Conservation (phyloP, 23 tunicate genomes). For the Ciona savignyi region DNA sequence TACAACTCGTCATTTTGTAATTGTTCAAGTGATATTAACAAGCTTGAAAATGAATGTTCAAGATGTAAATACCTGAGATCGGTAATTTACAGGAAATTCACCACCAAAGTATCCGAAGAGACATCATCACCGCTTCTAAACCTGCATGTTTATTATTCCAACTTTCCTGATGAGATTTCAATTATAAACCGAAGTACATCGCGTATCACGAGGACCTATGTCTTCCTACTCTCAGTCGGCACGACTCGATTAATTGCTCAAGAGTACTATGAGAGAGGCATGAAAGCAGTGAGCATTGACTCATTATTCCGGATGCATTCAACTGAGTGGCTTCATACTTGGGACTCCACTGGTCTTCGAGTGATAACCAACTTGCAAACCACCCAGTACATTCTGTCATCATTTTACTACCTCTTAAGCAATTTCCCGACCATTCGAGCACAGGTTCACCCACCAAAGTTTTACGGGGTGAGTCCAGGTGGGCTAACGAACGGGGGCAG, state of each 20-base stretch:
- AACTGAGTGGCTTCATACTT: conserved; percentile 31
- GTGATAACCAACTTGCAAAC: neutral
- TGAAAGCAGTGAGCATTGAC: neutral
- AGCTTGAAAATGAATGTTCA: neutral
- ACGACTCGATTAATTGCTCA: conserved; percentile 15
- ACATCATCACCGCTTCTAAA: conserved; percentile 5
- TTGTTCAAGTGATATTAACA: neutral
- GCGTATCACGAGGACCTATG: neutral
- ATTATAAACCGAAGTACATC: neutral
- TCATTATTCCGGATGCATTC: conserved; percentile 16
- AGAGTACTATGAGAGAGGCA: conserved; percentile 14
- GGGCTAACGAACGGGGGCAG: conserved; percentile 62
- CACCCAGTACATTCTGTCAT: conserved; percentile 21
- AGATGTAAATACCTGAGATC: conserved; percentile 13
- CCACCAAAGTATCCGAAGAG: conserved; percentile 49
- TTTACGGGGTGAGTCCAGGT: conserved; percentile 80
- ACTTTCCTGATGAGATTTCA: conserved; percentile 19
- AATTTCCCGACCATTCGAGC: conserved; percentile 31
- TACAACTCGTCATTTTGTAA: conserved; percentile 8
- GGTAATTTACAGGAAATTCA: conserved; percentile 8
- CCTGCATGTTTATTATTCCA: conserved; percentile 21
- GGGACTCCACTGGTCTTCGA: conserved; percentile 11
- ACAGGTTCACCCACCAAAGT: conserved; percentile 19
- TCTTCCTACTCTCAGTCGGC: conserved; percentile 30
- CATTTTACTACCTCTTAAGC: conserved; percentile 55